A percentile compares a stretch with the other conserved stretches of the same genome.
Evolutionary conservation across 2,113 vertebrate genomes (phyloP).

Genomic region (Phycodurus eques): DNA sequence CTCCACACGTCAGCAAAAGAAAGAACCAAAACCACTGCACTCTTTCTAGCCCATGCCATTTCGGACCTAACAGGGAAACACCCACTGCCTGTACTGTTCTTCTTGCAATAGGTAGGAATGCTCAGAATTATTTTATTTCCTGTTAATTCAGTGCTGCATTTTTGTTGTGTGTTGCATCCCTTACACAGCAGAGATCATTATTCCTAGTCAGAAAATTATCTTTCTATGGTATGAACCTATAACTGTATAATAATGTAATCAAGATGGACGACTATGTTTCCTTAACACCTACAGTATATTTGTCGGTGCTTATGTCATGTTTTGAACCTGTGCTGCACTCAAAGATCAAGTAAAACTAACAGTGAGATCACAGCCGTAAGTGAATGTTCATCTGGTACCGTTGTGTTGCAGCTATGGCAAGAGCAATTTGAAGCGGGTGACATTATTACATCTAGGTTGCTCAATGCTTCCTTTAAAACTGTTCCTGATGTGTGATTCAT

Average conservation of each 20-base stretch:
- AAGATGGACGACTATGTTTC: background rate
- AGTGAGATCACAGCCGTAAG: conserved; percentile 28
- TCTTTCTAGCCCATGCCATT: conserved; percentile 46
- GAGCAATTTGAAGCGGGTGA: conserved; percentile 23
- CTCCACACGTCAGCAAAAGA: conserved; percentile 51
- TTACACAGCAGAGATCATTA: conserved; percentile 8
- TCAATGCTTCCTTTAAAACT: conserved; percentile 42
- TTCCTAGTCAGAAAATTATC: background rate
- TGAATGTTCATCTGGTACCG: conserved; percentile 39
- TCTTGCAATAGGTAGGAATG: conserved; percentile 57
- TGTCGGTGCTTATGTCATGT: background rate
- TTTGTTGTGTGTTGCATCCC: background rate
- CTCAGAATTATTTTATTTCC: background rate
- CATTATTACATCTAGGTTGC: conserved; percentile 44
- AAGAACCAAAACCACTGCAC: conserved; percentile 54
- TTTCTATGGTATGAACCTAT: conserved; percentile 19
- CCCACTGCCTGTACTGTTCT: conserved; percentile 48
- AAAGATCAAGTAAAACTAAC: conserved; percentile 46
- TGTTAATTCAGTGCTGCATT: conserved; percentile 6
- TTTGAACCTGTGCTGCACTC: conserved; percentile 12
- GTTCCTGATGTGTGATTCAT: conserved; percentile 23
- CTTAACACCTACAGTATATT: background rate
- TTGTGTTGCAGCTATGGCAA: conserved; percentile 30
- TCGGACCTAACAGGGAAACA: conserved; percentile 59
- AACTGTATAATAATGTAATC: background rate